phyloP scores from a whole-genome alignment of 35 echinoderm and acorn worm genomes.

The Chiridota heheva region DNA sequence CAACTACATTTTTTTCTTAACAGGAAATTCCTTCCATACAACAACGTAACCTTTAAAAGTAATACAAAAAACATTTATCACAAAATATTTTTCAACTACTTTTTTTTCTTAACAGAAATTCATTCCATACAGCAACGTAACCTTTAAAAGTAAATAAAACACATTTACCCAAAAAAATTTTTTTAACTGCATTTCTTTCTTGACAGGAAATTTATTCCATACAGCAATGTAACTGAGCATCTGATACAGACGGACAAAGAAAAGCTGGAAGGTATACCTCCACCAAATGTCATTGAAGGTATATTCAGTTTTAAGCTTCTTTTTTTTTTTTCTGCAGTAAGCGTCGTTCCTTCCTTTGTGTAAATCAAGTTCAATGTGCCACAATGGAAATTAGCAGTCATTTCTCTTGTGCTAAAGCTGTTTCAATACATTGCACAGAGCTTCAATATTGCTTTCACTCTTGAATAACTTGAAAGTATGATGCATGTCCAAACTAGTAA shows the following conservation, averaged over 20 bases:
- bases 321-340: too few species aligned
- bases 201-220: constrained; percentile 56
- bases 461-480: too few species aligned
- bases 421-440: too few species aligned
- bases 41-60: constrained; percentile 50
- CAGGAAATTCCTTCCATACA: constrained; percentile 65
- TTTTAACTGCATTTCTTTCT: constrained; percentile 2
- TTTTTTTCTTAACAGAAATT: constrained; percentile 46
- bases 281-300: constrained; percentile 49
- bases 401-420: too few species aligned
- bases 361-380: too few species aligned
- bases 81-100: background rate
- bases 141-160: too few species aligned
- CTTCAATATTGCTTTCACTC: too few species aligned
- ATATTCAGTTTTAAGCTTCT: background rate
- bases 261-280: constrained; percentile 56
- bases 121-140: constrained; percentile 48
- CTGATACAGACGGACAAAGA: constrained; percentile 71
- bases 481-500: too few species aligned
- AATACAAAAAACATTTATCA: too few species aligned
- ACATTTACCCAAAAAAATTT: background rate
- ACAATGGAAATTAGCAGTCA: too few species aligned
- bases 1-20: background rate
- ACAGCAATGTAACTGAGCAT: constrained; percentile 51
- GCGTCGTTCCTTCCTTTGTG: too few species aligned